phyloP scores from a whole-genome alignment of 2,113 vertebrate genomes.

The Oreochromis aureus region DNA sequence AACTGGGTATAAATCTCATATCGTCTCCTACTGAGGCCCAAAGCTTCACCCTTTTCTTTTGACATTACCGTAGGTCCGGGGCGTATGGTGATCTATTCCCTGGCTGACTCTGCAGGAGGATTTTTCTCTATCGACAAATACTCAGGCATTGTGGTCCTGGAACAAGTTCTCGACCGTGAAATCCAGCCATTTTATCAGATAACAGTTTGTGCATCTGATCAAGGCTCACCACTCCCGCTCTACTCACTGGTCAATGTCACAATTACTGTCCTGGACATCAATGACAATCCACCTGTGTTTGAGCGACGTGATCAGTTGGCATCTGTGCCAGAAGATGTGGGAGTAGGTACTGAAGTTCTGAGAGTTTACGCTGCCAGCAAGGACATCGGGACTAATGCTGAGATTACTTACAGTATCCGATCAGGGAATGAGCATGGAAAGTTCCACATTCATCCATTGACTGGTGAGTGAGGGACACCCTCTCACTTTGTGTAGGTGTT shows the following conservation, averaged over 20 bases:
- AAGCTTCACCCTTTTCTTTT: background rate
- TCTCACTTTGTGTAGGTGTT: background rate
- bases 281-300: slow-evolving; percentile 96
- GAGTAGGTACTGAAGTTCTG: slow-evolving; percentile 81
- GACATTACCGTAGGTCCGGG: slow-evolving; percentile 75
- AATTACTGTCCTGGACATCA: slow-evolving; percentile 91
- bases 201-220: slow-evolving; percentile 83
- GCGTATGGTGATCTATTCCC: slow-evolving; percentile 84
- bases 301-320: slow-evolving; percentile 90
- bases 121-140: slow-evolving; percentile 87
- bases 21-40: background rate
- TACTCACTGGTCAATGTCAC: slow-evolving; percentile 84
- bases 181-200: slow-evolving; percentile 85
- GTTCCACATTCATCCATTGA: slow-evolving; percentile 85
- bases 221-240: slow-evolving; percentile 76
- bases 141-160: slow-evolving; percentile 86
- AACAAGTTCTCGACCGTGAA: slow-evolving; percentile 87
- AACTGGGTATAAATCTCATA: background rate
- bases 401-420: slow-evolving; percentile 90
- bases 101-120: slow-evolving; percentile 79
- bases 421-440: slow-evolving; percentile 92
- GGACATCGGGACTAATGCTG: slow-evolving; percentile 94
- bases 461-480: slow-evolving; percentile 67
- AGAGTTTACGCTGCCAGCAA: slow-evolving; percentile 91
- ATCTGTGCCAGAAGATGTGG: slow-evolving; percentile 84